Percentiles rank a stretch among this genome's conserved stretches.
Conservation (phyloP, 2,113 vertebrate genomes). For the Odocoileus virginianus region DNA sequence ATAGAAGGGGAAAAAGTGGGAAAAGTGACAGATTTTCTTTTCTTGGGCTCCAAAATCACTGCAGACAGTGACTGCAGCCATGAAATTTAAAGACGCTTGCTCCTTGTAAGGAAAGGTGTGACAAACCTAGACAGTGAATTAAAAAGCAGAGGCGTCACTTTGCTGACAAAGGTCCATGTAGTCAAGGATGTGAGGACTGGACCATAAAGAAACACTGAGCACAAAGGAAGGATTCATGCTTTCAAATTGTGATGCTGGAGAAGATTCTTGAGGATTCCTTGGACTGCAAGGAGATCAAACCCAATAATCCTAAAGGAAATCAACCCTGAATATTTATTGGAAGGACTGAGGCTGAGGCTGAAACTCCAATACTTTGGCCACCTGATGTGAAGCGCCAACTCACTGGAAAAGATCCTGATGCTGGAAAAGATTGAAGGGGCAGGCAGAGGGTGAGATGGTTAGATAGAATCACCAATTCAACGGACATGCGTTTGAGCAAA, state of each 20-base stretch:
- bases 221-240: neutral
- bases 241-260: neutral
- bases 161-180: neutral
- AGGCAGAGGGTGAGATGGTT: neutral
- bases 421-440: neutral
- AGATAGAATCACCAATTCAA: neutral
- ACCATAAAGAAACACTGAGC: neutral
- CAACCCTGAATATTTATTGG: neutral
- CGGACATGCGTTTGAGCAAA: neutral
- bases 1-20: neutral
- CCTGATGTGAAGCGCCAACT: neutral
- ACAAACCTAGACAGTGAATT: neutral
- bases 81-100: neutral
- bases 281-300: neutral
- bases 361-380: neutral
- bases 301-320: neutral
- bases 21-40: neutral
- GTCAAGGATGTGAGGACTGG: neutral
- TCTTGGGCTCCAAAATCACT: neutral
- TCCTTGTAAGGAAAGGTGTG: neutral
- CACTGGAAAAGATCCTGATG: neutral
- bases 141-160: neutral
- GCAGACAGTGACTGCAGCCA: neutral
- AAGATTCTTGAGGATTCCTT: neutral
- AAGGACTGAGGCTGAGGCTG: neutral